Evolutionary conservation across 2,888 invertebrate genomes (phyloP).

Genomic region (Sycophila texana): DNA sequence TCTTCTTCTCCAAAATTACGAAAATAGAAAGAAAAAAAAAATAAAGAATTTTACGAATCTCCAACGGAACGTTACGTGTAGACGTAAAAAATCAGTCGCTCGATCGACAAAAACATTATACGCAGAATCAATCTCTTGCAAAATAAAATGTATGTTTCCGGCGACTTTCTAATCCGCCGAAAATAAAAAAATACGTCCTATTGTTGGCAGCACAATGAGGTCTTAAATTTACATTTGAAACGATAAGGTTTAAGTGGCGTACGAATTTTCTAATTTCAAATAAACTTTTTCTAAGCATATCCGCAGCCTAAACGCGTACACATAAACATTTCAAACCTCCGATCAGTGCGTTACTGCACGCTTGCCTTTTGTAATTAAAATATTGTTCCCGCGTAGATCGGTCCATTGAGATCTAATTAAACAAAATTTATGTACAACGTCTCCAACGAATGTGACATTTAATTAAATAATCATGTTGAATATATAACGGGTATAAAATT

Average conservation of each 20-base stretch:
- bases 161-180: constrained; percentile 3
- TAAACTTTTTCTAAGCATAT: constrained; percentile 36
- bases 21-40: not conserved
- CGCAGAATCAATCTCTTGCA: not conserved
- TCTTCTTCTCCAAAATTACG: not conserved
- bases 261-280: constrained; percentile 50
- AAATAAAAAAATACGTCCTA: not conserved
- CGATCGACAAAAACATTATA: too few species aligned
- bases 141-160: not conserved
- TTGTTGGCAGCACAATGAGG: constrained; percentile 6
- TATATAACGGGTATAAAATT: too few species aligned
- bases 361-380: too few species aligned
- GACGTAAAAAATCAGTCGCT: too few species aligned
- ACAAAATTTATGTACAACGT: too few species aligned
- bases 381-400: too few species aligned
- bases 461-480: too few species aligned
- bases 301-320: constrained; percentile 12
- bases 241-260: not conserved
- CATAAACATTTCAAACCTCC: not conserved
- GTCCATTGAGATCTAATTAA: too few species aligned
- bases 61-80: too few species aligned
- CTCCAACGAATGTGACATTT: too few species aligned
- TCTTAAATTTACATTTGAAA: not conserved
- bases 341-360: not conserved
- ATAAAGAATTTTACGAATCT: too few species aligned